Percentiles rank a stretch among this genome's conserved stretches.
Evolutionary conservation across 2,113 vertebrate genomes (phyloP).

Genomic region (Catharus fuscescens): DNA sequence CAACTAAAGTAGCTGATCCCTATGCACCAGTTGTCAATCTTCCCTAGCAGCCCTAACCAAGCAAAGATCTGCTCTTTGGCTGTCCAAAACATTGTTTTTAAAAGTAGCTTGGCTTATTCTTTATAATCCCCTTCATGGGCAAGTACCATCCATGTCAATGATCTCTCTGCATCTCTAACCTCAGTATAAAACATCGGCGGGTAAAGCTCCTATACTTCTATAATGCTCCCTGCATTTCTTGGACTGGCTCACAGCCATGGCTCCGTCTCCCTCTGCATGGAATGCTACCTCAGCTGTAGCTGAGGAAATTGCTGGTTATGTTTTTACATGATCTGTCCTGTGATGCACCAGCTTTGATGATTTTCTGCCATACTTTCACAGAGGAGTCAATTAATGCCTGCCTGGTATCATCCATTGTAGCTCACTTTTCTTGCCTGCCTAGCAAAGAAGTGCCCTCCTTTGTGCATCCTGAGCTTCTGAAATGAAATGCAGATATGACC

Average conservation of each 20-base stretch:
- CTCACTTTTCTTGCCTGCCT: neutral
- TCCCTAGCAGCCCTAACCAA: neutral
- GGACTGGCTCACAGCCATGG: neutral
- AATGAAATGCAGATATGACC: neutral
- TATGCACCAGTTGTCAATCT: neutral
- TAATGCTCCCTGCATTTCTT: neutral
- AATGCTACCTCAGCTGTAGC: neutral
- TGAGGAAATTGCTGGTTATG: neutral
- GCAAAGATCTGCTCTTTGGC: neutral
- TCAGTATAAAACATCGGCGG: neutral
- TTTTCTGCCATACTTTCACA: neutral
- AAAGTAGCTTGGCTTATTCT: neutral
- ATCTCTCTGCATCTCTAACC: neutral
- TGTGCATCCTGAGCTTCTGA: neutral
- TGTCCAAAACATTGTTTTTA: neutral
- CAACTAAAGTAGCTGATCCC: neutral
- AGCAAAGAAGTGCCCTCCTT: neutral
- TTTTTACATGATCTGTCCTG: neutral
- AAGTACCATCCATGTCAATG: neutral
- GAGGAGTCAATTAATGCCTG: neutral
- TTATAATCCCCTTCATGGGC: neutral
- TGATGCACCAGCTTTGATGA: neutral
- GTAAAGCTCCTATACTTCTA: neutral
- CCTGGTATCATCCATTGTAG: neutral
- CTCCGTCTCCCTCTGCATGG: neutral